Conservation (phyloP, 2,888 invertebrate genomes). For the Tenthredo mesomela region DNA sequence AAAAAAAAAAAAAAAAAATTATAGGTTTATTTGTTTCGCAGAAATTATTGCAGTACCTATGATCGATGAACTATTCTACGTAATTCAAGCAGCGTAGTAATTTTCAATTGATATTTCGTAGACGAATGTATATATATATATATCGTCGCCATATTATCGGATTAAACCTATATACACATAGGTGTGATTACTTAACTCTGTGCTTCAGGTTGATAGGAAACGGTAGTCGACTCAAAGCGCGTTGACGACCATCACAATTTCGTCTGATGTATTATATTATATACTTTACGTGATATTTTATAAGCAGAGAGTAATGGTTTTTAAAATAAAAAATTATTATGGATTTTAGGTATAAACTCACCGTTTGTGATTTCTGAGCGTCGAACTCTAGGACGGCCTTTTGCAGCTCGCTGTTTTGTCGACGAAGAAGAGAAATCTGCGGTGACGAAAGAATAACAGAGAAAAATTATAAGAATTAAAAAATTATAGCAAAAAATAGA, state of each 20-base stretch:
- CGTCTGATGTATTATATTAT: not conserved
- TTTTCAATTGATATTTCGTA: constrained; percentile 10
- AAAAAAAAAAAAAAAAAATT: not conserved
- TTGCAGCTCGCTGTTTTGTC: constrained; percentile 73
- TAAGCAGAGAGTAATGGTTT: not conserved
- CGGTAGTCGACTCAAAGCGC: not conserved
- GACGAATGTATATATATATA: not conserved
- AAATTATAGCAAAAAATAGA: not conserved
- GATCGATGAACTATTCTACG: not conserved
- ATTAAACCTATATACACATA: not conserved
- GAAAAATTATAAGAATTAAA: not conserved
- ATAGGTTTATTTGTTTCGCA: too few species aligned
- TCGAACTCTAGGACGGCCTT: constrained; percentile 72
- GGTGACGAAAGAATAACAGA: constrained; percentile 47
- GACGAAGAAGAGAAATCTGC: constrained; percentile 73
- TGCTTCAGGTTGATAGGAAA: constrained; percentile 5
- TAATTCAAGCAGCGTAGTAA: not conserved
- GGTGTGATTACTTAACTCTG: not conserved
- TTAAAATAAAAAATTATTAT: not conserved
- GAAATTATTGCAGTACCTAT: too few species aligned
- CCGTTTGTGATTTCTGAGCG: constrained; percentile 69
- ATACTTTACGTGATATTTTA: not conserved
- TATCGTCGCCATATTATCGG: constrained; percentile 11
- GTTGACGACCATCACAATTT: not conserved
- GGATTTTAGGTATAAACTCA: constrained; percentile 61